Base-by-base conservation (phyloP, 2,113 vertebrate species). In the Carettochelys insculpta region DNA sequence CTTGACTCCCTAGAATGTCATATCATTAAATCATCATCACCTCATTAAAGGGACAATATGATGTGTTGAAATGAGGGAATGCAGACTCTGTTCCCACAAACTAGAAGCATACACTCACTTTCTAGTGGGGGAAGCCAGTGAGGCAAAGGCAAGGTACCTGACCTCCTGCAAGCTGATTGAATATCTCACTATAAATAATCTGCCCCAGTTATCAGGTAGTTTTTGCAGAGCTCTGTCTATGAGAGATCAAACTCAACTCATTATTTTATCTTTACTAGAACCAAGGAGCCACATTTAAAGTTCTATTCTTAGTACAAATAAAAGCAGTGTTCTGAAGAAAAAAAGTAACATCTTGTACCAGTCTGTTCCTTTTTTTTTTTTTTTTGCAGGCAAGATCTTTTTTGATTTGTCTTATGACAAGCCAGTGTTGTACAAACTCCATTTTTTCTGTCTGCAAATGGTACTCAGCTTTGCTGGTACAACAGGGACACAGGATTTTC, bases 11-110 rank as follows among this genome's bases (percentile, higher is more conserved):
- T 93, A 92, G 76, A 3, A 12, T 17, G 61, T 38, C 83, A 47
- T 27, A 61, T 88, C 54, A 47, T 93, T 97, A 96, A 98, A 95
- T 95, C 81, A 92, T 92, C 93, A 93, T 71, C 81, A 81, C 86
- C 95, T 94, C 94, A 89, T 86, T 95, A 81, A 85, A 94, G 92
- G 83, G 94, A 94, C 88, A 96, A 95, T 88, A 73, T 0, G 6
- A 89, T 88, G 58, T 94, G 38, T 73, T 93, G 80, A 85, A 93
- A 94, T 96, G 95, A 96, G 87, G 82, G 83, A 96, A 92, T 77
- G 77, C 53, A 80, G 95, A 56, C 48, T 90, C 17, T 41, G 53
- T 84, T 88, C 94, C 80, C 80, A 80, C 71, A 96, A 93, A 95
- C 51, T 92, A 96, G 93, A 96, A 91, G 85, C 84, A 83, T 82